Base-by-base conservation (phyloP, 2,888 invertebrate species). In the Torymus auratus region DNA sequence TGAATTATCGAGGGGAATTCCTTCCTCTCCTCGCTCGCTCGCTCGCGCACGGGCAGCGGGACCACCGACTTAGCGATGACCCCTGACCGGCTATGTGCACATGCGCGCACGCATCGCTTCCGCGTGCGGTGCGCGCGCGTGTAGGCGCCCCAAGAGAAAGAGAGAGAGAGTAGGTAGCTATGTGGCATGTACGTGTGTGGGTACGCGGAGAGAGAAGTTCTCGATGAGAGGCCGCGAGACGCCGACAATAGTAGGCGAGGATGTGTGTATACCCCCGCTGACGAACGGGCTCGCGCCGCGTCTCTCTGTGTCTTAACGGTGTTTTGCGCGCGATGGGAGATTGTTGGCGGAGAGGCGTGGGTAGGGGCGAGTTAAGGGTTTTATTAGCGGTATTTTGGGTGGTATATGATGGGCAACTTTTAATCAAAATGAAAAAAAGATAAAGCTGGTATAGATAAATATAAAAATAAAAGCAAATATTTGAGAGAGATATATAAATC, bases 1-100 rank as follows among this genome's bases (percentile, higher is more conserved):
- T 61, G 71, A 71, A 71, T 71, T 71, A 71, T 71, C 52, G 71
- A 58, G 41, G 71, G 52, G 71, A 61, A 71, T 71, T 71, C n/a
- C 60, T 20, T 41, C 41, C 41, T 41, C 41, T 41, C 41, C 41
- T 7, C 41, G 41, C 41, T 41, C 41, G 41, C 41, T 41, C 41
- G 41, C 41, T 41, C 41, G 41, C 41, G 41, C 41, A 7, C 70
- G 58, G 15, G 58, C 11, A 55, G 14, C 56, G 55, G 56, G 74
- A 74, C 58, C 67, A 67, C 74, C 74, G 67, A 74, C 20, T 65
- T 50, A 14, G 58, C 56, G 74, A 10, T 69, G 76, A 76, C 76
- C 76, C 41, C 28, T 41, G 76, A 76, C 76, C 75, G 10, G 23
- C 60, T 13, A 53, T n/a, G 23, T 53, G 72, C 61, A 74, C 55